Evolutionary conservation across 2,888 invertebrate genomes (phyloP).

Genomic region (Melitaea athalia): DNA sequence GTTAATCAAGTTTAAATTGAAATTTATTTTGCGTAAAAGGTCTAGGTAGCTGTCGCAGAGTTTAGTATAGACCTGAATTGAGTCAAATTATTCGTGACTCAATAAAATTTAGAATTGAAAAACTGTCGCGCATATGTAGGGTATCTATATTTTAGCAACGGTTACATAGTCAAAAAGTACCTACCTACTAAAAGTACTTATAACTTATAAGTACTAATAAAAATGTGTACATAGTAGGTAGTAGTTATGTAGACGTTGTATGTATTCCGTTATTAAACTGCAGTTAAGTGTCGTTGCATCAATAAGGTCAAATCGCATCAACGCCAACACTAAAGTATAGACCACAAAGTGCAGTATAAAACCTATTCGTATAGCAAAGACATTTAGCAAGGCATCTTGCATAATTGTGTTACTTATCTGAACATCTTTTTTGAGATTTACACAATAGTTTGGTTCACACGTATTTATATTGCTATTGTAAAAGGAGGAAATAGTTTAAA

Average conservation of each 20-base stretch:
- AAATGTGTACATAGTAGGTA: too few relatives aligned
- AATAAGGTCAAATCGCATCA: constrained; percentile 20
- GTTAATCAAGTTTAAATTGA: too few relatives aligned
- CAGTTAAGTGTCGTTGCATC: constrained; percentile 13
- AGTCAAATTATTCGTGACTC: too few relatives aligned
- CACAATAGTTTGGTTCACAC: constrained; percentile 52
- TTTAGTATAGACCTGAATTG: too few relatives aligned
- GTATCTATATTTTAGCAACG: too few relatives aligned
- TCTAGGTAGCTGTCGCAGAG: too few relatives aligned
- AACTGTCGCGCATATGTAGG: too few relatives aligned
- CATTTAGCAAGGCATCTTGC: constrained; percentile 51
- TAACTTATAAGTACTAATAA: too few relatives aligned
- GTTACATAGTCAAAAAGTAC: too few relatives aligned
- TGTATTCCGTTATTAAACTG: constrained; percentile 21
- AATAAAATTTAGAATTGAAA: too few relatives aligned
- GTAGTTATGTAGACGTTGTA: background rate
- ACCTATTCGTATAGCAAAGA: constrained; percentile 51
- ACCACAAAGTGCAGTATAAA: constrained; percentile 51
- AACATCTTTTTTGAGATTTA: constrained; percentile 54
- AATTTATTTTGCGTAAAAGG: too few relatives aligned
- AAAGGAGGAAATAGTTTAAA: constrained; percentile 7
- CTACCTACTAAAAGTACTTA: too few relatives aligned
- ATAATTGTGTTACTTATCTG: constrained; percentile 58
- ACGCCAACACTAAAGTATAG: constrained; percentile 34
- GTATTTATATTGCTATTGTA: constrained; percentile 17